Evolutionary conservation across 2,113 vertebrate species (phyloP).

Genomic region (Propithecus coquereli): DNA sequence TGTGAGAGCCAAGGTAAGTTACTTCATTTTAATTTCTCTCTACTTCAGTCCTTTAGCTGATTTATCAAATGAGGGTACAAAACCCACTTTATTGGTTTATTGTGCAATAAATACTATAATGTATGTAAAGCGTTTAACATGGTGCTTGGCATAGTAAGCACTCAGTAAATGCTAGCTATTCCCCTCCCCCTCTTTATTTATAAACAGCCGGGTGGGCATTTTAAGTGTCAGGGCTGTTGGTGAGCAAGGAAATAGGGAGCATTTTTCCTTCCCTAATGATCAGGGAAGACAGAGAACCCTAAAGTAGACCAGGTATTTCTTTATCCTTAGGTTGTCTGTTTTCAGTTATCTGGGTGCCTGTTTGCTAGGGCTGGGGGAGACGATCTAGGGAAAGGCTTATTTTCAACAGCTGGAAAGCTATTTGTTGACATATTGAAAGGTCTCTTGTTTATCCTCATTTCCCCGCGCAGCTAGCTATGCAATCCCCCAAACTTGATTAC

Average conservation of each 20-base stretch:
- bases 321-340: slow-evolving; percentile 36
- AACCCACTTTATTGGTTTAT: neutral
- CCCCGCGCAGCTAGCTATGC: slow-evolving; percentile 48
- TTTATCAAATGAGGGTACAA: slow-evolving; percentile 29
- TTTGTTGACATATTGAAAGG: slow-evolving; percentile 64
- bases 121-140: slow-evolving; percentile 36
- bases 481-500: slow-evolving; percentile 68
- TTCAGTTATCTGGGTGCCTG: slow-evolving; percentile 30
- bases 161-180: neutral
- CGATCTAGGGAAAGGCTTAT: slow-evolving; percentile 41
- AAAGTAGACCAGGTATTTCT: neutral
- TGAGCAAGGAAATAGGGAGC: neutral
- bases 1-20: slow-evolving; percentile 68
- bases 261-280: neutral
- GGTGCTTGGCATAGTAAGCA: neutral
- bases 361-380: neutral
- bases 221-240: slow-evolving; percentile 28
- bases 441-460: slow-evolving; percentile 71
- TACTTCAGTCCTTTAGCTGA: slow-evolving; percentile 29
- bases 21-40: slow-evolving; percentile 65
- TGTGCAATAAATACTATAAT: slow-evolving; percentile 30
- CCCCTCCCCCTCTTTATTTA: neutral
- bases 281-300: neutral
- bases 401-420: slow-evolving; percentile 62
- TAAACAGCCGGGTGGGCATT: slow-evolving; percentile 17